phyloP scores from a whole-genome alignment of 37 sponge, comb jelly and placozoan species.

The Amphimedon queenslandica region DNA sequence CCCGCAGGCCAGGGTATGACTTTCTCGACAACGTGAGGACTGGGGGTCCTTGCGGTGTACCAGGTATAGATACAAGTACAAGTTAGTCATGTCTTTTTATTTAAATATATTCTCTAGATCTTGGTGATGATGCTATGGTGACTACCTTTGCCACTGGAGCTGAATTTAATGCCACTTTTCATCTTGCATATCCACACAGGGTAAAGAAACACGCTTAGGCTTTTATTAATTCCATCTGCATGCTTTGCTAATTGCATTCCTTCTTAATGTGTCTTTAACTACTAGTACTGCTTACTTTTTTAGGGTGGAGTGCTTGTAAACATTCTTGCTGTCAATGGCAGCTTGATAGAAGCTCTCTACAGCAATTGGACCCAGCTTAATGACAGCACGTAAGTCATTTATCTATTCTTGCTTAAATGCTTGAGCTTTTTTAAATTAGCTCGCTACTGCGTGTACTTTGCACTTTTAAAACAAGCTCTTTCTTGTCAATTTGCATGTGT shows the following conservation, averaged over 20 bases:
- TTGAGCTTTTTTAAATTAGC: too few relatives aligned
- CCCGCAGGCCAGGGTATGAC: constrained; percentile 52
- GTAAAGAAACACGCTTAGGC: too few relatives aligned
- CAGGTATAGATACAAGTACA: constrained; percentile 18
- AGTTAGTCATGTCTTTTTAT: background rate
- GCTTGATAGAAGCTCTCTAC: constrained; percentile 22
- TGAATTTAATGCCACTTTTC: constrained; percentile 37
- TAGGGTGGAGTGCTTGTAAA: constrained; percentile 55
- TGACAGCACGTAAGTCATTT: too few relatives aligned
- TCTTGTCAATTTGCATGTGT: too few relatives aligned
- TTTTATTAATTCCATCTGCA: too few relatives aligned
- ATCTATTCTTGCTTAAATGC: too few relatives aligned
- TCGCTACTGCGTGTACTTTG: too few relatives aligned
- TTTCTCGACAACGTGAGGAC: constrained; percentile 84
- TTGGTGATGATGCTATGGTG: background rate
- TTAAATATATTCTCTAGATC: background rate
- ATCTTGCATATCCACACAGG: constrained; percentile 57
- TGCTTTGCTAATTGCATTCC: too few relatives aligned
- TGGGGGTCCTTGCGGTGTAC: constrained; percentile 75
- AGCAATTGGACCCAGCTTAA: background rate
- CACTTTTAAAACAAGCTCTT: too few relatives aligned
- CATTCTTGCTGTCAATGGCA: constrained; percentile 37
- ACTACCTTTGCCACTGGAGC: constrained; percentile 51
- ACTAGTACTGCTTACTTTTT: background rate
- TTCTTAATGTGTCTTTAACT: constrained; percentile 11